These are phyloP conservation scores for Sparidentex hasta DNA, from an alignment of 2,797 vertebrate genomes.

Conservation along the genomic window DNA sequence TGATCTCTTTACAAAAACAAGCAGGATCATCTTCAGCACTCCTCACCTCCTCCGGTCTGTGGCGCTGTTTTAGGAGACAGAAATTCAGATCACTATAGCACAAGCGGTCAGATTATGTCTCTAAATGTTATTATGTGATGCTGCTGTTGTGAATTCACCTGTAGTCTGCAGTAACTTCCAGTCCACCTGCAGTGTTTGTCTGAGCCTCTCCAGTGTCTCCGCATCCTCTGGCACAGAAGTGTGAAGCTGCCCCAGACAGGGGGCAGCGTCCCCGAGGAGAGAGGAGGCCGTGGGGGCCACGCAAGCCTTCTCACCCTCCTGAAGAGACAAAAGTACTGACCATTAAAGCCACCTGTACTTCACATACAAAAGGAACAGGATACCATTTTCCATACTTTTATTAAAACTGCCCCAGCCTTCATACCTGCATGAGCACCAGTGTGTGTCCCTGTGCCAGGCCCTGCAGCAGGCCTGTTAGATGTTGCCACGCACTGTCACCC, in stretches of 20 bases:
- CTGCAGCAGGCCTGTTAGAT: slow-evolving; percentile 81
- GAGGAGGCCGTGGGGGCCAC: slow-evolving; percentile 70
- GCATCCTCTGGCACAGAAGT: slow-evolving; percentile 62
- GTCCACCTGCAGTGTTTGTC: slow-evolving; percentile 69
- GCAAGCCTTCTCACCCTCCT: slow-evolving; percentile 65
- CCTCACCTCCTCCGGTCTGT: slow-evolving; percentile 42
- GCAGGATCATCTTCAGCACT: slow-evolving; percentile 32
- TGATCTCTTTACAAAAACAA: background rate
- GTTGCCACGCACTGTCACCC: slow-evolving; percentile 73
- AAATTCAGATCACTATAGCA: background rate
- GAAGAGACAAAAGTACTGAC: slow-evolving; percentile 6
- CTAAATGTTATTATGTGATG: background rate
- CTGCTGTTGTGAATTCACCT: slow-evolving; percentile 55
- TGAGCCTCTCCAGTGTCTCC: slow-evolving; percentile 74
- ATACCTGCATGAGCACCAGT: slow-evolving; percentile 83
- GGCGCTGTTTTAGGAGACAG: slow-evolving; percentile 58
- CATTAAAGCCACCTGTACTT: too few relatives aligned
- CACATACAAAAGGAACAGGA: background rate
- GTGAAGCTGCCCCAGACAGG: slow-evolving; percentile 64
- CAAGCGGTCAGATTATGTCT: background rate
- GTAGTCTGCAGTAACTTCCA: slow-evolving; percentile 82
- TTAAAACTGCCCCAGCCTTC: background rate
- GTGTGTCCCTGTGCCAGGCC: slow-evolving; percentile 81
- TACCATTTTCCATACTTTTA: background rate
- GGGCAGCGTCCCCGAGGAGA: slow-evolving; percentile 78